These are phyloP conservation scores for Chunga burmeisteri DNA, from an alignment of 2,113 vertebrate genomes.

Conservation along the genomic window DNA sequence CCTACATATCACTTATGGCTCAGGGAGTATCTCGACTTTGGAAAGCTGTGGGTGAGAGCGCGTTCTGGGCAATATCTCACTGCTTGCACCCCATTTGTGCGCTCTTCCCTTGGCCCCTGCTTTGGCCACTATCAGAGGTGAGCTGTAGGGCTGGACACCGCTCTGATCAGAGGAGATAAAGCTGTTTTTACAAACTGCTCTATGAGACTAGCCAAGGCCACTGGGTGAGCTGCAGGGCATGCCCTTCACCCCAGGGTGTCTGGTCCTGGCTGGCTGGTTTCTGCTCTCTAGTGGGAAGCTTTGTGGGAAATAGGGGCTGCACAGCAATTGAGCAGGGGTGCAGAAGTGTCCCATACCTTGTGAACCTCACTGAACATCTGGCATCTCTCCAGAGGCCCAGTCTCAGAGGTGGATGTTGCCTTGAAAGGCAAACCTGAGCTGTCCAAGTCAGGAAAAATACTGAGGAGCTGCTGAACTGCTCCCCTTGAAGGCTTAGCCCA, in stretches of 20 bases:
- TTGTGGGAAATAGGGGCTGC: background rate
- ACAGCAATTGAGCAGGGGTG: accelerated
- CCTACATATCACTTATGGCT: background rate
- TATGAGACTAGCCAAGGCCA: accelerated
- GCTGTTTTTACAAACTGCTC: background rate
- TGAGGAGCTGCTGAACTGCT: background rate
- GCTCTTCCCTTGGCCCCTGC: background rate
- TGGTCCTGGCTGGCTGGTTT: background rate
- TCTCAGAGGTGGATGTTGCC: background rate
- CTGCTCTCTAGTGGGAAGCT: background rate
- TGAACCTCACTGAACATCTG: background rate
- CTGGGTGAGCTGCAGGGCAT: background rate
- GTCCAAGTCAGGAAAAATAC: background rate
- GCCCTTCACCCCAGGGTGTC: accelerated
- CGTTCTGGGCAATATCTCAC: accelerated
- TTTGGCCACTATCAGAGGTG: background rate
- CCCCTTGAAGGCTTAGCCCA: background rate
- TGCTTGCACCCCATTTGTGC: accelerated
- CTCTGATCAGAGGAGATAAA: background rate
- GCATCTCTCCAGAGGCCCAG: background rate
- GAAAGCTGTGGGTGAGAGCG: background rate
- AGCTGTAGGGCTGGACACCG: background rate
- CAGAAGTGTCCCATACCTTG: accelerated
- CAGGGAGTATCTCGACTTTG: background rate
- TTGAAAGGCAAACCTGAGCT: background rate